A percentile compares a stretch with the other conserved stretches of the same genome.
Conservation (phyloP, 2,797 vertebrate species). For the Odontamblyopus lacepedii region DNA sequence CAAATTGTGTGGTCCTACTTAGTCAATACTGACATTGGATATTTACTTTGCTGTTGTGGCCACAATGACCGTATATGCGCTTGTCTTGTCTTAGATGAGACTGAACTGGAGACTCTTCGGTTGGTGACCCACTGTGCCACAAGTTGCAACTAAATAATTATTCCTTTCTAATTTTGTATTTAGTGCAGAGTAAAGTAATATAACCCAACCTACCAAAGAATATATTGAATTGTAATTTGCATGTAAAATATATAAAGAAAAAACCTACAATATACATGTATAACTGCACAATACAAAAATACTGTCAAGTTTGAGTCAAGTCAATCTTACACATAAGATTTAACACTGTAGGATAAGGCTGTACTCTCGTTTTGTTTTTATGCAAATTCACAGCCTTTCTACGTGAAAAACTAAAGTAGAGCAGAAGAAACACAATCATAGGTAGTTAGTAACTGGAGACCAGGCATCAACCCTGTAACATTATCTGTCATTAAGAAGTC, state of each 20-base stretch:
- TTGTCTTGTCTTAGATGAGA: neutral
- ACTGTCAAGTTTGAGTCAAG: neutral
- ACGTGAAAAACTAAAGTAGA: conserved; percentile 13
- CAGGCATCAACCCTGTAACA: conserved; percentile 1
- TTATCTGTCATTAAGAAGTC: neutral
- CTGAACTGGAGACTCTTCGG: neutral
- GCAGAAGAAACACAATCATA: conserved; percentile 33
- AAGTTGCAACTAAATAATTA: neutral
- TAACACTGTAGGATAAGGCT: neutral
- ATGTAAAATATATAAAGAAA: neutral
- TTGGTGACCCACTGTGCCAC: neutral
- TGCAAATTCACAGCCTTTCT: neutral
- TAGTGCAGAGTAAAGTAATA: neutral
- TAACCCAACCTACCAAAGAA: neutral
- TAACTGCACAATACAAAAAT: neutral
- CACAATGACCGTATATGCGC: neutral
- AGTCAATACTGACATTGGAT: neutral
- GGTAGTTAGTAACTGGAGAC: conserved; percentile 26
- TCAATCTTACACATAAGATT: neutral
- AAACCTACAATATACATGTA: neutral
- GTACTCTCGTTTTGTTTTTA: neutral
- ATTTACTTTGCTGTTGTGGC: neutral
- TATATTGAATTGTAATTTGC: neutral
- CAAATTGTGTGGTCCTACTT: too few species aligned
- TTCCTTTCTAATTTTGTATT: neutral